Percentiles rank a stretch among this genome's conserved stretches.
phyloP scores from a whole-genome alignment of 2,113 vertebrate genomes.

The Embiotoca jacksoni region DNA sequence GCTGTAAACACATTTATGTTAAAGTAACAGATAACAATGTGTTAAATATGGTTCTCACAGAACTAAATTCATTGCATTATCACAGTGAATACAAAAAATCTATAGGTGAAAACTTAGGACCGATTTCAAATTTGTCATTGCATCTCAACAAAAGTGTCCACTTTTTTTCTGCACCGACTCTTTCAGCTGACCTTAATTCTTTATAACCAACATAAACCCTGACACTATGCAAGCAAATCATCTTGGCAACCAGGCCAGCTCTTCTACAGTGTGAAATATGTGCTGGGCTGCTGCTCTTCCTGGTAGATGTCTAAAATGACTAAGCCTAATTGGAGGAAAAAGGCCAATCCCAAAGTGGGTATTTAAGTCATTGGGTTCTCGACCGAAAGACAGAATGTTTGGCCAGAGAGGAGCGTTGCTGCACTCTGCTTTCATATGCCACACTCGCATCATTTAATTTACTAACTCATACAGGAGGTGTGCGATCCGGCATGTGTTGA shows the following conservation, averaged over 20 bases:
- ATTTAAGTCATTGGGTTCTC: slow-evolving; percentile 33
- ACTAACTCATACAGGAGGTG: slow-evolving; percentile 12
- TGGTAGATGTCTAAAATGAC: slow-evolving; percentile 68
- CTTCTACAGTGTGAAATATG: slow-evolving; percentile 51
- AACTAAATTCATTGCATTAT: background rate
- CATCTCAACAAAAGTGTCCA: slow-evolving; percentile 20
- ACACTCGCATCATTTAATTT: slow-evolving; percentile 32
- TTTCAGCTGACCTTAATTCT: slow-evolving; percentile 53
- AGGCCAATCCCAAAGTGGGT: slow-evolving; percentile 36
- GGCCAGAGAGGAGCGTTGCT: slow-evolving; percentile 11
- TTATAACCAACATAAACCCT: slow-evolving; percentile 48
- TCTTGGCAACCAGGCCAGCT: slow-evolving; percentile 42
- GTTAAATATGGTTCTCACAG: slow-evolving; percentile 20
- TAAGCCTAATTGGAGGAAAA: slow-evolving; percentile 64
- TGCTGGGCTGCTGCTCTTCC: slow-evolving; percentile 43
- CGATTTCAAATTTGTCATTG: slow-evolving; percentile 1
- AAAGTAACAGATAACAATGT: slow-evolving; percentile 26
- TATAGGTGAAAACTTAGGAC: background rate
- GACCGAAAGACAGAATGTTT: slow-evolving; percentile 41
- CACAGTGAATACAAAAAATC: background rate
- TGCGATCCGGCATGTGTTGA: background rate
- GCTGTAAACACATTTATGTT: background rate
- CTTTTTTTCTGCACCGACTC: slow-evolving; percentile 16
- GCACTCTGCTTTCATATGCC: slow-evolving; percentile 18
- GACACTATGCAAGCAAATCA: slow-evolving; percentile 48